phyloP scores from a whole-genome alignment of 2,113 vertebrate species.

The Marcusenius ussheri region DNA sequence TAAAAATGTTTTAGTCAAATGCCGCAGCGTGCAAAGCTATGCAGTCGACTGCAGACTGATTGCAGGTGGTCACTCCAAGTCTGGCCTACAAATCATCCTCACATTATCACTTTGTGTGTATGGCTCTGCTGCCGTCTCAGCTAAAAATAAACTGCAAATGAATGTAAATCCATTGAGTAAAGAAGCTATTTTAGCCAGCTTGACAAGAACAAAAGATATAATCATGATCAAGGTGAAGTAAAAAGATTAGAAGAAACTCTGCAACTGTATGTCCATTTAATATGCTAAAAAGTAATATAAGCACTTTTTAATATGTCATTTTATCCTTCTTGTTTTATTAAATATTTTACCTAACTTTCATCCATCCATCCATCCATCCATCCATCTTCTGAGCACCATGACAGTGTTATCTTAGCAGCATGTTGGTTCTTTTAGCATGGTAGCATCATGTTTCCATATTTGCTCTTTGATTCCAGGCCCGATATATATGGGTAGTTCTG shows the following conservation, averaged over 20 bases:
- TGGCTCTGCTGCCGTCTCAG: neutral
- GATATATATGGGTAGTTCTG: neutral
- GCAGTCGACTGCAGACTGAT: constrained; percentile 11
- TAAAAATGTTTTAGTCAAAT: neutral
- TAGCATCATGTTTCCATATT: neutral
- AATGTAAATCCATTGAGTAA: constrained; percentile 18
- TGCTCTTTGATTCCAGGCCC: neutral
- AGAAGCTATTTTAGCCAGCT: constrained; percentile 20
- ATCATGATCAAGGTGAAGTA: constrained; percentile 31
- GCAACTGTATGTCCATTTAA: neutral
- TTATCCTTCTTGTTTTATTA: neutral
- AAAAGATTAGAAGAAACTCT: neutral
- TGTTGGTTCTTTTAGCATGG: neutral
- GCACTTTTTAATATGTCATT: neutral
- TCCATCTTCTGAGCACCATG: neutral
- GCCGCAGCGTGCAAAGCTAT: neutral
- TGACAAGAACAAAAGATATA: constrained; percentile 34
- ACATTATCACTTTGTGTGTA: neutral
- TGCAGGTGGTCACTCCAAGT: constrained; percentile 29
- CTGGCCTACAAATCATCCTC: constrained; percentile 32
- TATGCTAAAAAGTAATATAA: neutral
- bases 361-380: neutral
- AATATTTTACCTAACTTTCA: neutral
- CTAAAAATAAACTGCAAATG: constrained; percentile 22
- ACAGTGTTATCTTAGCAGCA: neutral